These are phyloP conservation scores for Physella acuta DNA, from an alignment of 1,140 invertebrate genomes.

Conservation along the genomic window DNA sequence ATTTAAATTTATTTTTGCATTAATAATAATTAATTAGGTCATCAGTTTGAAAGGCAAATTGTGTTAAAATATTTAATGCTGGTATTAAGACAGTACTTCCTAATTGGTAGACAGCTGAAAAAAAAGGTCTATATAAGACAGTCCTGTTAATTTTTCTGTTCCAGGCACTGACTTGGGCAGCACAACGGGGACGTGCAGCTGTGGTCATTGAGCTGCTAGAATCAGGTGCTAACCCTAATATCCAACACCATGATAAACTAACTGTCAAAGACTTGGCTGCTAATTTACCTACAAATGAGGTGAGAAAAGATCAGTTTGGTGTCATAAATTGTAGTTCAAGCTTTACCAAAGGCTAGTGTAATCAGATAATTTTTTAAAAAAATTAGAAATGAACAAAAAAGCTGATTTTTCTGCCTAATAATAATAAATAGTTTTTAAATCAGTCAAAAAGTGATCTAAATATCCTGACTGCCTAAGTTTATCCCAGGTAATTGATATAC, in stretches of 20 bases:
- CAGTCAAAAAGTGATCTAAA: no score
- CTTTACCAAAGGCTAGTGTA: no score
- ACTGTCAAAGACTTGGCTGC: constrained; percentile 56
- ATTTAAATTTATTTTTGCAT: background rate
- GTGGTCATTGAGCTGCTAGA: constrained; percentile 48
- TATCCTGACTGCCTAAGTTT: no score
- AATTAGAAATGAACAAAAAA: no score
- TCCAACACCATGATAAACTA: constrained; percentile 52
- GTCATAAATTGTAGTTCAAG: no score
- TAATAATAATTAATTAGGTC: background rate
- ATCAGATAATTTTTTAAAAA: no score
- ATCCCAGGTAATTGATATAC: no score
- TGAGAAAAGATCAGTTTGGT: constrained; percentile 29
- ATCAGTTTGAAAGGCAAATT: background rate
- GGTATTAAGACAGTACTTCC: background rate
- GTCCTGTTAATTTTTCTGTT: no score
- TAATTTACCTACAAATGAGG: constrained; percentile 42
- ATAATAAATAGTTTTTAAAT: background rate
- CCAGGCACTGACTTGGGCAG: constrained; percentile 55
- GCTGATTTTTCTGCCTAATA: background rate
- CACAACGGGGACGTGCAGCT: constrained; percentile 38
- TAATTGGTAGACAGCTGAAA: no score
- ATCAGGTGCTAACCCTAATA: constrained; percentile 42
- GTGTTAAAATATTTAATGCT: background rate
- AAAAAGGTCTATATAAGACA: no score